phyloP scores from a whole-genome alignment of 2,797 vertebrate genomes.

The Coreius guichenoti region DNA sequence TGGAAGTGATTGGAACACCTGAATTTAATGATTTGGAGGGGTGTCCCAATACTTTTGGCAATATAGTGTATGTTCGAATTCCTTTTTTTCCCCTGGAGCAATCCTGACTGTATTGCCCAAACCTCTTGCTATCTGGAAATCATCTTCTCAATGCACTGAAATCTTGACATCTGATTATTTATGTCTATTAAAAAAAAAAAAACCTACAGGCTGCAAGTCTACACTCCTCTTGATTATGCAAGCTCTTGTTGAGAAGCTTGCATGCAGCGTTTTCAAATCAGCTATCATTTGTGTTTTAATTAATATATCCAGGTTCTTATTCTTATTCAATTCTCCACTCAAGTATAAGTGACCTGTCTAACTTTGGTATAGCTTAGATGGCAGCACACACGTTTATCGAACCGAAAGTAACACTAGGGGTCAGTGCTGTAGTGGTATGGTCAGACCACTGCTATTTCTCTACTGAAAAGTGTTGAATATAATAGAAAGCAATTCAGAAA shows the following conservation, averaged over 20 bases:
- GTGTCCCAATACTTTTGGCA: too few species aligned
- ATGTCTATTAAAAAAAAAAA: neutral
- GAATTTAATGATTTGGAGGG: too few species aligned
- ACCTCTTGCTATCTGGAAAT: neutral
- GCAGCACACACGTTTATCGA: neutral
- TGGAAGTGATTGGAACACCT: too few species aligned
- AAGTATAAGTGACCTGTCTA: neutral
- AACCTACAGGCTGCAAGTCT: neutral
- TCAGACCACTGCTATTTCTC: neutral
- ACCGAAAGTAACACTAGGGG: conserved; percentile 28
- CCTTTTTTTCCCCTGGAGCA: neutral
- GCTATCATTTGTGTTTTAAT: neutral
- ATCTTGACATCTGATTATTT: neutral
- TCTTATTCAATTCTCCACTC: neutral
- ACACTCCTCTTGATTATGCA: neutral
- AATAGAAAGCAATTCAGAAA: neutral
- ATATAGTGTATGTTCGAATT: neutral
- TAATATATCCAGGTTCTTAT: neutral
- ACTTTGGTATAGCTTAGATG: neutral
- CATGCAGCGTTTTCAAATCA: neutral
- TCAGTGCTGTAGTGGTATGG: conserved; percentile 23
- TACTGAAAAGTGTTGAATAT: neutral
- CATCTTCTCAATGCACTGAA: neutral
- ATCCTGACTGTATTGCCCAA: neutral
- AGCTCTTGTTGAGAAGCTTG: neutral